Conservation (phyloP, 1,140 invertebrate species). For the Sminthurinus signatus region DNA sequence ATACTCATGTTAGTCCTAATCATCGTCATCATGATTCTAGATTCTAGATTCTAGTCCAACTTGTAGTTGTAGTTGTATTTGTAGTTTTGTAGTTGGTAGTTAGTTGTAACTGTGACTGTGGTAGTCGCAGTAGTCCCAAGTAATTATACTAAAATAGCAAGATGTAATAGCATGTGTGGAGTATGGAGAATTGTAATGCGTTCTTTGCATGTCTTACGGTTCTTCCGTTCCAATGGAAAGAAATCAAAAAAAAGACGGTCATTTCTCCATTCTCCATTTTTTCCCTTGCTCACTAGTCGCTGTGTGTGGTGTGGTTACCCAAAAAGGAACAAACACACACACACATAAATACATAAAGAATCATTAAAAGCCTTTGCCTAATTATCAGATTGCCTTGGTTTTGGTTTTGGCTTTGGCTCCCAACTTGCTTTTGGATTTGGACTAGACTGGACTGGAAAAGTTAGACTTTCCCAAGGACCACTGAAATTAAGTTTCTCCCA, state of each 20-base stretch:
- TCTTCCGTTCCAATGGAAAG: constrained; percentile 33
- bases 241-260: constrained; percentile 39
- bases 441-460: not conserved
- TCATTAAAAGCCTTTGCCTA: constrained; percentile 40
- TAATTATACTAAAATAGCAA: constrained; percentile 40
- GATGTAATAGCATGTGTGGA: constrained; percentile 37
- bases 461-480: constrained; percentile 21
- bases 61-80: not conserved
- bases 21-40: too few relatives aligned
- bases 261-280: constrained; percentile 10
- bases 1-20: too few relatives aligned
- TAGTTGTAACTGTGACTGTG: constrained; percentile 1
- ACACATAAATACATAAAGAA: constrained; percentile 29
- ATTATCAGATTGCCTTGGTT: constrained; percentile 38
- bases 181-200: constrained; percentile 35
- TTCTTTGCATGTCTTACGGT: constrained; percentile 35
- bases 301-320: constrained; percentile 21
- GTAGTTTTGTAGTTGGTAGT: too few relatives aligned
- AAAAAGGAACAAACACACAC: too few relatives aligned
- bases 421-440: not conserved
- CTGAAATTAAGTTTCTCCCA: constrained; percentile 29
- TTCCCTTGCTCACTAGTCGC: too few relatives aligned
- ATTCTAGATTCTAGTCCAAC: not conserved
- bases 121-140: constrained; percentile 29
- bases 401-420: constrained; percentile 5